These are phyloP conservation scores for Agapornis roseicollis DNA, from an alignment of 2,113 vertebrate species.

Conservation along the genomic window DNA sequence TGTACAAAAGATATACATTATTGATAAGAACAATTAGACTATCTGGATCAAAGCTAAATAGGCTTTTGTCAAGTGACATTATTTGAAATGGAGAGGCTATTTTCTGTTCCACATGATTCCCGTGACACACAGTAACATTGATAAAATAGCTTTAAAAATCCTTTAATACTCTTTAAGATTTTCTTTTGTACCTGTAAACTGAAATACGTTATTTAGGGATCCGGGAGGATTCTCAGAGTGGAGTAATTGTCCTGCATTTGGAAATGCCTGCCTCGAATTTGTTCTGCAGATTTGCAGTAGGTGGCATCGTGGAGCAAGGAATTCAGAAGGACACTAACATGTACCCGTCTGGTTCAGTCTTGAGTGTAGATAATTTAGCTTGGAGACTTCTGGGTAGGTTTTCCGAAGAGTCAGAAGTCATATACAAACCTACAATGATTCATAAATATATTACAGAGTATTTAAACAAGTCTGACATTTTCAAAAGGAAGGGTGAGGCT, in stretches of 20 bases:
- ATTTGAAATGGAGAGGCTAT: background rate
- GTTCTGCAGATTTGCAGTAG: background rate
- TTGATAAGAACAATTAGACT: background rate
- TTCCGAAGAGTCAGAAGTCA: background rate
- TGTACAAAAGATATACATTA: background rate
- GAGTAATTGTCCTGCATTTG: background rate
- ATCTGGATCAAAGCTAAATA: background rate
- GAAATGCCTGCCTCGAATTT: background rate
- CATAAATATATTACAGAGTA: background rate
- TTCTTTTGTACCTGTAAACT: background rate
- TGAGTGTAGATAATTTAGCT: background rate
- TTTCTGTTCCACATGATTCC: background rate
- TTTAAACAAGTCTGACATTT: background rate
- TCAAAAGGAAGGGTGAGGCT: background rate
- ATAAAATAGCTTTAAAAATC: background rate
- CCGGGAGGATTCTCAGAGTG: background rate
- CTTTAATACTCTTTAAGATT: background rate
- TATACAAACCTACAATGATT: no score
- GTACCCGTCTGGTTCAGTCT: accelerated
- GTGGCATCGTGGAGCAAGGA: background rate
- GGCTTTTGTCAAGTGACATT: background rate
- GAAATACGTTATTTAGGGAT: no score
- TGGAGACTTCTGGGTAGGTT: background rate
- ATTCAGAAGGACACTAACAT: background rate
- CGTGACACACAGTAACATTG: background rate